Evolutionary conservation across 2,113 vertebrate species (phyloP), one percentile per base, ranked within the genome.

Genomic region (Casuarius casuarius): DNA sequence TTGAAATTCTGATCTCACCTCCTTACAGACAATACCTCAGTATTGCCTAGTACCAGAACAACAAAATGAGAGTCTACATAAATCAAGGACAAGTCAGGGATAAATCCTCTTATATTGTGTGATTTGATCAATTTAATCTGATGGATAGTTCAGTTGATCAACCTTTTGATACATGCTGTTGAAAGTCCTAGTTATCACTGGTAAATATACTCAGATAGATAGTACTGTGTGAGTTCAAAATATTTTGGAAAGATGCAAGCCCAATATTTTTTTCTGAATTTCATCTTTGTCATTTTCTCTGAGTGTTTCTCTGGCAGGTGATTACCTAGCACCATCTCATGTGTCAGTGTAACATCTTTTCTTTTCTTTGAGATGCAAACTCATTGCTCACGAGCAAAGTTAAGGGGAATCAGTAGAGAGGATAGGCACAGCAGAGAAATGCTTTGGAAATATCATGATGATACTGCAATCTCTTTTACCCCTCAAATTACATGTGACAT

Each of bases 401-500:
- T 35, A 52, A 67, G 7, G 51, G 6, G 17, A 3, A 5, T 91
- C 51, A 91, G 10, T 40, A 2, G 5, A 61, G 38, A 76, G 70
- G 26, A 62, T 20, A 46, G 35, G 17, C n/a, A 82, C 1, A 12
- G 51, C 31, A 56, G 33, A 40, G 40, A 72, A 65, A 28, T 46
- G 59, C 25, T 87, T 59, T 73, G 56, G 63, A 93, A 96, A 76
- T 26, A 59, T 52, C 14, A 49, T 33, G 42, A 78, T 70, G 44
- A 61, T 65, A 67, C 7, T 20, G 20, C 35, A 44, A 28, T 54
- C 85, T 67, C 59, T 90, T 87, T 63, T 81, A 80, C 42, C 23
- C 52, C 20, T 56, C 33, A 95, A 87, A 90, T 93, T 90, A 84
- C n/a, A 58, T 71, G 40, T 91, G 81, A 94, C 29, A 63, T 91